Conservation (phyloP, 2,888 invertebrate species). For the Diaphora mendica region DNA sequence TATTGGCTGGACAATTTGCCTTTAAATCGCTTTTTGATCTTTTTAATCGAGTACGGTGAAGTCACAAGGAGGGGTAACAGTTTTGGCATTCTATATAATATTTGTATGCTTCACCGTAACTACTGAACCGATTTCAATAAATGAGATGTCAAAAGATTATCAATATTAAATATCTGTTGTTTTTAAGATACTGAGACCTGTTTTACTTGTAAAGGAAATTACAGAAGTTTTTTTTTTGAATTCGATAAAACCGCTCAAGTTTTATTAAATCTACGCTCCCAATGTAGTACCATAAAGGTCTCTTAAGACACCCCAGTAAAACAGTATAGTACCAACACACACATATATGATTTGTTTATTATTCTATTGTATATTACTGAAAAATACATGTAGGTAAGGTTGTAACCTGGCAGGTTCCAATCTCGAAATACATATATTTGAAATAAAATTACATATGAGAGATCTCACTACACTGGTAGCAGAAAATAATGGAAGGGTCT, state of each 20-base stretch:
- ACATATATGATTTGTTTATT: neutral
- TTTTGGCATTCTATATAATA: too few relatives aligned
- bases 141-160: too few relatives aligned
- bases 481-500: slow-evolving; percentile 54
- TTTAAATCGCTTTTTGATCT: neutral
- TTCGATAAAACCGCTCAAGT: too few relatives aligned
- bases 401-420: neutral
- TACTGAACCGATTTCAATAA: too few relatives aligned
- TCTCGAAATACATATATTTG: neutral
- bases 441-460: slow-evolving; percentile 23
- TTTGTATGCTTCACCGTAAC: too few relatives aligned
- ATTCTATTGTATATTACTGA: neutral
- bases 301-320: neutral
- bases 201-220: too few relatives aligned
- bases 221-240: too few relatives aligned
- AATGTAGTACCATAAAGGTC: too few relatives aligned
- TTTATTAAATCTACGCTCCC: neutral
- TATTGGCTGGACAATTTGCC: neutral
- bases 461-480: slow-evolving; percentile 47
- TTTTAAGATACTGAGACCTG: neutral
- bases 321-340: neutral
- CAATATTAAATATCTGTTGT: too few relatives aligned
- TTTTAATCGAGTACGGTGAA: neutral
- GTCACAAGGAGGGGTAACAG: too few relatives aligned
- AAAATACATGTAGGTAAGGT: neutral